Conservation (phyloP, 1,140 invertebrate species). For the Linepithema humile region DNA sequence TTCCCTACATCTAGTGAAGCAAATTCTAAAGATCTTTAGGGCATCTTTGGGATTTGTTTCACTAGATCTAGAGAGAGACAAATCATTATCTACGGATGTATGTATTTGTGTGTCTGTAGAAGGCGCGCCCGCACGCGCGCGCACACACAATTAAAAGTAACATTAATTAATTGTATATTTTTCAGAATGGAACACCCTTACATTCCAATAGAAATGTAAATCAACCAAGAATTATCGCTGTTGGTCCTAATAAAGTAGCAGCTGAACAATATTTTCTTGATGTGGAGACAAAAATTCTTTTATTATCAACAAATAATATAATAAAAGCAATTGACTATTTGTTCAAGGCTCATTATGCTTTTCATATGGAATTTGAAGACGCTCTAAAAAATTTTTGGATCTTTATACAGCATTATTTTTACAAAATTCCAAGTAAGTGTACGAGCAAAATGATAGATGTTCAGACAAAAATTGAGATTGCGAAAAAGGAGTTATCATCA, state of each 20-base stretch:
- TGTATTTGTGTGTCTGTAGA: too few relatives aligned
- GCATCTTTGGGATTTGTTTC: too few relatives aligned
- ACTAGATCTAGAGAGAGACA: too few relatives aligned
- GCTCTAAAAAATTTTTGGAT: not conserved
- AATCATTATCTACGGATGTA: too few relatives aligned
- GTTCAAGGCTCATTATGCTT: not conserved
- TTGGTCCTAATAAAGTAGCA: not conserved
- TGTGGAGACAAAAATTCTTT: not conserved
- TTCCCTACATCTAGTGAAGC: too few relatives aligned
- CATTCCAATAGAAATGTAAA: not conserved
- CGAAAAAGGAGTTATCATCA: not conserved
- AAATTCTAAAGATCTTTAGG: too few relatives aligned
- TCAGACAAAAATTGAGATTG: not conserved
- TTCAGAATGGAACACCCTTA: not conserved
- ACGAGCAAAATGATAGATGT: not conserved
- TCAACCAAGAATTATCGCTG: not conserved
- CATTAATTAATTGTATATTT: too few relatives aligned
- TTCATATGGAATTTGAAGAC: not conserved
- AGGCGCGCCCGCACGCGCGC: too few relatives aligned
- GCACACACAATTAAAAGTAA: too few relatives aligned
- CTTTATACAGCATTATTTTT: not conserved
- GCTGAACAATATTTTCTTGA: not conserved
- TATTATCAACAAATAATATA: not conserved
- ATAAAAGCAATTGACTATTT: not conserved
- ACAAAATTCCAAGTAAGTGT: not conserved